Base-by-base conservation (phyloP, 2,113 vertebrate species). In the Laticauda colubrina region DNA sequence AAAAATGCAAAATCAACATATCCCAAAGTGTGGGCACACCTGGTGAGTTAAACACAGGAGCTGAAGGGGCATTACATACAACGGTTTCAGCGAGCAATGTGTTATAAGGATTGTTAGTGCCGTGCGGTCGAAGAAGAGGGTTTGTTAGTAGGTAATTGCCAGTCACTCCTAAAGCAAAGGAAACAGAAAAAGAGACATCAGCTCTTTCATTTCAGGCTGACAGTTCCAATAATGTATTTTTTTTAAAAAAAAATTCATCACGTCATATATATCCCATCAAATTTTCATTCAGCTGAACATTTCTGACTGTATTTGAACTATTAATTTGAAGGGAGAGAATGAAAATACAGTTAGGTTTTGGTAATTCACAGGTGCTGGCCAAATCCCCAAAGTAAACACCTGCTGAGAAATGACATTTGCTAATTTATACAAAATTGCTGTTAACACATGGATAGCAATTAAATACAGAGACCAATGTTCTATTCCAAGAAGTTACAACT, bases 141-240 rank as follows among this genome's bases (percentile, higher is more conserved):
- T 99, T 99, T 99, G 99, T 99, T 99, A 99, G 99, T 99, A 99
- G 99, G 98, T 99, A 99, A 98, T 99, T 99, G 98, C 99, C 98
- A 98, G 99, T 99, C 99, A 99, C 99, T 98, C 99, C 99, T 99
- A 98, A 98, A 99, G 98, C 97, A 98, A 98, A 81, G 98, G 96
- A 98, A 98, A 98, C 97, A 99, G 97, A 98, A 97, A 97, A 98
- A 96, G 95, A 98, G 93, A 94, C 92, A 97, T 98, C 98, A 98
- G 98, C 98, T 97, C 94, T 97, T 96, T 97, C 96, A 97, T 97
- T 97, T 96, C 96, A 96, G 95, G 96, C 96, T 97, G 96, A 97
- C 95, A 93, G 94, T 96, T 95, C 97, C 94, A 97, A 95, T 96
- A 96, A 96, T 96, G 93, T 95, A 6, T 97, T 95, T 93, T 2